phyloP scores from a whole-genome alignment of 2,797 vertebrate species.

The Rhinella marina region DNA sequence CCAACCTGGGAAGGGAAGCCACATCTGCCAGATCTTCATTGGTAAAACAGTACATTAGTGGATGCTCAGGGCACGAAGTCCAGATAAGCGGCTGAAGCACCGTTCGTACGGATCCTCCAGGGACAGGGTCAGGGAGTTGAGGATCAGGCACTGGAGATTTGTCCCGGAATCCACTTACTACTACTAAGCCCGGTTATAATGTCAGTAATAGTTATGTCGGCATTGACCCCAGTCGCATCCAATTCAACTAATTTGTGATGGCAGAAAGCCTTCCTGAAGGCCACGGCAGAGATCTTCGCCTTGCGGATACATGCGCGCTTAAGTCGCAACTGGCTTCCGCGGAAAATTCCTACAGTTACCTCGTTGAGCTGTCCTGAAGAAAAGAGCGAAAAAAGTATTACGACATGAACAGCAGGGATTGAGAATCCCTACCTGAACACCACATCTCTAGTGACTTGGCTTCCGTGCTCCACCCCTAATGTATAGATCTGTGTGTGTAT shows the following conservation, averaged over 20 bases:
- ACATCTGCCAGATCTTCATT: conserved; percentile 92
- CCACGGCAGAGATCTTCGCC: conserved; percentile 94
- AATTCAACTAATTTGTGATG: conserved; percentile 93
- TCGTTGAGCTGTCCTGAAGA: conserved; percentile 89
- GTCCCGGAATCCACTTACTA: conserved; percentile 94
- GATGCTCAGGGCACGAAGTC: conserved; percentile 89
- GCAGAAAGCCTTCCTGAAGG: conserved; percentile 92
- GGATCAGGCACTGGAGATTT: conserved; percentile 91
- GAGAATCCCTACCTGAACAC: too few species aligned
- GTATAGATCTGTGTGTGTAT: too few species aligned
- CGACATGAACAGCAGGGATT: neutral
- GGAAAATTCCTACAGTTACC: conserved; percentile 93
- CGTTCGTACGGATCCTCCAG: conserved; percentile 89
- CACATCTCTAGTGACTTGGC: too few species aligned
- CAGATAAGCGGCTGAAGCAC: conserved; percentile 87
- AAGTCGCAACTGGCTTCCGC: conserved; percentile 89
- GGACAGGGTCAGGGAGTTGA: conserved; percentile 94
- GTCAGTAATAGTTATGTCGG: conserved; percentile 95
- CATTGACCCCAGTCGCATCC: conserved; percentile 92
- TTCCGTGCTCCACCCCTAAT: too few species aligned
- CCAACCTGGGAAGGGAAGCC: conserved; percentile 88
- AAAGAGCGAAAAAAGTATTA: conserved; percentile 11
- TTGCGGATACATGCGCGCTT: conserved; percentile 93
- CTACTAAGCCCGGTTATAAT: conserved; percentile 92
- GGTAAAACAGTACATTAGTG: conserved; percentile 94